These are phyloP conservation scores for Parotocinclus haroldoi DNA, from an alignment of 2,797 vertebrate species.

Conservation along the genomic window DNA sequence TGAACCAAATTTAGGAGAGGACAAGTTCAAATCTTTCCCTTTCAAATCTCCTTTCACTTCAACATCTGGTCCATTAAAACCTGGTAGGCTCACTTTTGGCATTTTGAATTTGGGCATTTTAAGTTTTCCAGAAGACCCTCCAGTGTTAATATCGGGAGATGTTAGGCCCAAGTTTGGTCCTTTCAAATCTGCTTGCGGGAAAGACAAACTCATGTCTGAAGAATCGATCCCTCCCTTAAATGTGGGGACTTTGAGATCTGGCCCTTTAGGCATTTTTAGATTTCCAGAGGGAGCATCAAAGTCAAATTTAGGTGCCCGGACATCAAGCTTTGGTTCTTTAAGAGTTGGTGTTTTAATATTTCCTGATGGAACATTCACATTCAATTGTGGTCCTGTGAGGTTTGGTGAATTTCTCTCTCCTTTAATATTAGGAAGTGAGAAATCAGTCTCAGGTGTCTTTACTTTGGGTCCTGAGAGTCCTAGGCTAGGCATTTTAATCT, in stretches of 20 bases:
- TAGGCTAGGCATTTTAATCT: conserved; percentile 45
- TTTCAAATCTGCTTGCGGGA: conserved; percentile 41
- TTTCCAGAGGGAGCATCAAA: conserved; percentile 27
- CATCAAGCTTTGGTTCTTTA: conserved; percentile 23
- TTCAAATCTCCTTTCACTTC: conserved; percentile 48
- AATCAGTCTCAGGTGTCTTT: conserved; percentile 24
- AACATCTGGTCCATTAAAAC: conserved; percentile 50
- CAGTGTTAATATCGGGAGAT: conserved; percentile 49
- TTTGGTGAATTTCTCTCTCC: conserved; percentile 28
- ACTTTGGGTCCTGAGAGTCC: conserved; percentile 38
- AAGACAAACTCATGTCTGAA: conserved; percentile 39
- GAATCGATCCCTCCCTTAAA: conserved; percentile 28
- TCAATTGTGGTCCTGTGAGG: conserved; percentile 26
- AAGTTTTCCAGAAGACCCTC: conserved; percentile 48
- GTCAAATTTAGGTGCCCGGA: conserved; percentile 26
- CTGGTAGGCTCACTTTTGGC: conserved; percentile 42
- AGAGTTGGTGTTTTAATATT: conserved; percentile 23
- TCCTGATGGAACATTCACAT: conserved; percentile 27
- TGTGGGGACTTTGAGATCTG: conserved; percentile 47
- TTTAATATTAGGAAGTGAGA: conserved; percentile 21
- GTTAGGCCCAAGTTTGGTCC: conserved; percentile 53
- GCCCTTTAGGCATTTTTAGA: conserved; percentile 9
- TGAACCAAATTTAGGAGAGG: conserved; percentile 25
- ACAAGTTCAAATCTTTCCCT: conserved; percentile 46
- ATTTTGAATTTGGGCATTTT: conserved; percentile 50